Evolutionary conservation across 1,140 invertebrate species (phyloP).

Genomic region (Tetragnatha versicolor): DNA sequence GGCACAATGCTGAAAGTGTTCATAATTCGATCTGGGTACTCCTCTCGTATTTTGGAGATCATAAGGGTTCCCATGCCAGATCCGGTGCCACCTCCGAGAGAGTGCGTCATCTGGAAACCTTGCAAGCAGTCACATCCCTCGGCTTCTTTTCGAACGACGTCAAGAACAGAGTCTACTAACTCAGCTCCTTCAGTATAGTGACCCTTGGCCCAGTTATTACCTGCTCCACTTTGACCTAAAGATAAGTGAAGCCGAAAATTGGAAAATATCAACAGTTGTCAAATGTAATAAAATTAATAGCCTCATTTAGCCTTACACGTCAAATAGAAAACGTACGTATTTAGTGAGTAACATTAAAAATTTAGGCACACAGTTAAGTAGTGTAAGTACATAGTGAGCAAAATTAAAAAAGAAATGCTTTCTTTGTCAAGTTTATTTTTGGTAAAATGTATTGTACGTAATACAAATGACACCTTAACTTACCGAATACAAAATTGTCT

Average conservation of each 20-base stretch:
- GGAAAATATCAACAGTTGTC: too few relatives aligned
- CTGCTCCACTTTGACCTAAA: conserved; percentile 67
- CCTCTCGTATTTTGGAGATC: conserved; percentile 67
- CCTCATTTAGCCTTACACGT: too few relatives aligned
- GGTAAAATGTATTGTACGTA: too few relatives aligned
- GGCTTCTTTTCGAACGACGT: conserved; percentile 85
- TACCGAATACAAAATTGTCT: conserved; percentile 72
- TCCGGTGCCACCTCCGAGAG: conserved; percentile 81
- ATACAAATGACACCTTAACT: neutral
- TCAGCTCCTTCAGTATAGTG: conserved; percentile 82
- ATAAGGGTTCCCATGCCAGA: conserved; percentile 87
- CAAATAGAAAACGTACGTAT: too few relatives aligned
- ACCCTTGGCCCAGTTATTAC: conserved; percentile 90
- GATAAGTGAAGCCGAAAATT: too few relatives aligned
- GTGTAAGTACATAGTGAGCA: too few relatives aligned
- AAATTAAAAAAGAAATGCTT: too few relatives aligned
- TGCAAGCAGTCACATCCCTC: conserved; percentile 85
- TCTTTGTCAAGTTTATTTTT: too few relatives aligned
- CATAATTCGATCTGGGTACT: conserved; percentile 67
- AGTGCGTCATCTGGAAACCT: conserved; percentile 80
- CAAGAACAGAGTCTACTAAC: conserved; percentile 79
- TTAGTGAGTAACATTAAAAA: too few relatives aligned
- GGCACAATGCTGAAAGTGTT: conserved; percentile 67
- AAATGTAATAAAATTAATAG: too few relatives aligned
- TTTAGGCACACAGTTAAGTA: too few relatives aligned